A percentile compares a stretch with the other conserved stretches of the same genome.
Conservation (phyloP, 2,888 invertebrate species). For the Platycheirus rosarum region DNA sequence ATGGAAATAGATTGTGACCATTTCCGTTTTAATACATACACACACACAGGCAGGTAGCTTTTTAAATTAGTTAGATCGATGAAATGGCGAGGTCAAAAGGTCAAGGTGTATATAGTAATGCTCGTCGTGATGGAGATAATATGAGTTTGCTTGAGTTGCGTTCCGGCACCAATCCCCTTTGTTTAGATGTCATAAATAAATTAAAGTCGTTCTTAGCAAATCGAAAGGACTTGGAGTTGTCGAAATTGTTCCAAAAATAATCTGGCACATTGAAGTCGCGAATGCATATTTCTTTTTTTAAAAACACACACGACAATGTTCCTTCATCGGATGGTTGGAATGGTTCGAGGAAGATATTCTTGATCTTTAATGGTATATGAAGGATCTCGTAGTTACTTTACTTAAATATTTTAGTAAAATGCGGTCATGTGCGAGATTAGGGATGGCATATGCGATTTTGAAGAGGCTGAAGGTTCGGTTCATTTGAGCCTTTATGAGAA, state of each 20-base stretch:
- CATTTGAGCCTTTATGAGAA: no score
- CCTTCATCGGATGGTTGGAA: no score
- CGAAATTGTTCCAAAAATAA: neutral
- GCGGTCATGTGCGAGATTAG: no score
- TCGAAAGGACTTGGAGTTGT: neutral
- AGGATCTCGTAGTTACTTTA: no score
- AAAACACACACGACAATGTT: no score
- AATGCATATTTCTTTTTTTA: no score
- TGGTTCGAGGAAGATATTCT: no score
- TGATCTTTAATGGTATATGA: no score
- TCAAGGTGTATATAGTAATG: conserved; percentile 61
- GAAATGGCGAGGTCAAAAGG: conserved; percentile 62
- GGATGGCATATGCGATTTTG: no score
- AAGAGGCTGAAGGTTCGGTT: no score
- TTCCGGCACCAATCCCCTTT: conserved; percentile 6
- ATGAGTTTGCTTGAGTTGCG: neutral
- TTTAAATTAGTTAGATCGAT: conserved; percentile 70
- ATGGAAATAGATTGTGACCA: conserved; percentile 74
- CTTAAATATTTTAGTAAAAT: no score
- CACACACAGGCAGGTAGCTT: neutral
- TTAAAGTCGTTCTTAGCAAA: neutral
- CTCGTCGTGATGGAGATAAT: conserved; percentile 7
- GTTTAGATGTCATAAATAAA: conserved; percentile 32
- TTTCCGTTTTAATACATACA: conserved; percentile 51
- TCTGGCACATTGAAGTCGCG: no score